phyloP scores from a whole-genome alignment of 2,113 vertebrate species.

The Bufo bufo region DNA sequence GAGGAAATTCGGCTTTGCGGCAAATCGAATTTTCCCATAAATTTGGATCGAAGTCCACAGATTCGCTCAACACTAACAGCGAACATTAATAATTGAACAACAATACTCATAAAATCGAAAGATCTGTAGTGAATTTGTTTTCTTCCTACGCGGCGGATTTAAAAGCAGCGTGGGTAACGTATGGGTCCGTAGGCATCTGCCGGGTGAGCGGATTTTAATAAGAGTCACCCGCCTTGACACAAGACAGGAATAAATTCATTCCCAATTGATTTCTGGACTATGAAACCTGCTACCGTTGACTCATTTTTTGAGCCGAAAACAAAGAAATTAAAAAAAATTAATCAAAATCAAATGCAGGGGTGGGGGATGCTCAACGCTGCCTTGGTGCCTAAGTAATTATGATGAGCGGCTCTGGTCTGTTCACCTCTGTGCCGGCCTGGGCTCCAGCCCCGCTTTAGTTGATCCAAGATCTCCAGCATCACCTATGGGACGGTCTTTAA shows the following conservation, averaged over 20 bases:
- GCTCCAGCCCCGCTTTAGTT: conserved; percentile 75
- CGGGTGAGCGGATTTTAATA: conserved; percentile 8
- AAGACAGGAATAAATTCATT: conserved; percentile 56
- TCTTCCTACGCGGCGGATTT: not conserved
- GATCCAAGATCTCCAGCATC: conserved; percentile 75
- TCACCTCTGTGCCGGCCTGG: conserved; percentile 75
- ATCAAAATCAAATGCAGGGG: conserved; percentile 71
- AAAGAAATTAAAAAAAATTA: conserved; percentile 68
- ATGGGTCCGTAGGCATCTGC: conserved; percentile 30
- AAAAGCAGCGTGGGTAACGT: not conserved
- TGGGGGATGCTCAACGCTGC: conserved; percentile 66
- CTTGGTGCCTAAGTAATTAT: conserved; percentile 70
- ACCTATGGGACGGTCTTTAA: conserved; percentile 86
- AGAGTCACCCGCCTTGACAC: conserved; percentile 48
- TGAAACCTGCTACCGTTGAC: conserved; percentile 32
- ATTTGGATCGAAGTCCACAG: no score
- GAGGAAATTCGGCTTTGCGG: no score
- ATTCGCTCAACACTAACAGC: no score
- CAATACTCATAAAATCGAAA: not conserved
- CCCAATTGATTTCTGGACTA: conserved; percentile 61
- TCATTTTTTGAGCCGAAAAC: conserved; percentile 61
- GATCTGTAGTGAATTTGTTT: conserved; percentile 26
- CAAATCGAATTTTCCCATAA: no score
- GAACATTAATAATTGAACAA: conserved; percentile 32
- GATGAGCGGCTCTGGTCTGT: conserved; percentile 69